Base-by-base conservation (phyloP, 2,888 invertebrate genomes). In the Oxycera nigricornis region DNA sequence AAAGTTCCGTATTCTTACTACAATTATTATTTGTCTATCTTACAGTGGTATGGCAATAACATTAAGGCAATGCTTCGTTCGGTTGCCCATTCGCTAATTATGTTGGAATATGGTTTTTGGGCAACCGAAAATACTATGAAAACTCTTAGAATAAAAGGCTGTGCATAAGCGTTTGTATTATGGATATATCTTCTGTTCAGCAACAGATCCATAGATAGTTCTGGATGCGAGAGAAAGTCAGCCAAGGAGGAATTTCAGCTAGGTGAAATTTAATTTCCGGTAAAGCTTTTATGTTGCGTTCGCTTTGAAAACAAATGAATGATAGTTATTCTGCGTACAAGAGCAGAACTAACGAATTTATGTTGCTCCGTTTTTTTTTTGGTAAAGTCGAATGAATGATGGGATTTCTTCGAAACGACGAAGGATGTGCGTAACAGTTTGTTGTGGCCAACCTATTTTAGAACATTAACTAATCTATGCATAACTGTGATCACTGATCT, bases 31-130 rank as follows among this genome's bases (percentile, higher is more conserved):
- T 30, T 55, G 31, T 26, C 52, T 70, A 70, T 70, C 70, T 70
- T 70, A 70, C 55, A 55, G 22, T 28, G 50, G 55, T 70, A 70
- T 70, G 55, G 55, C 70, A 70, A 52, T 52, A 52, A 20, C n/a
- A 30, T 68, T 70, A 26, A 65, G 65, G 65, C 65, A 65, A 65
- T 65, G 65, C 65, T 65, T 65, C 22, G 65, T 65, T 41, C 20
- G 39, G 14, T 31, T 61, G 28, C 17, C 61, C 31, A 61, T 55
- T 55, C 26, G 55, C 22, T 46, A 2, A 52, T 39, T 41, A 9
- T 39, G n/a, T 20, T 24, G 22, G 22, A 20, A 7, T 2, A 55
- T n/a, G 9, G 1, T 22, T 55, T 14, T 24, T 55, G 41, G 24
- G 41, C 39, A 41, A 28, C 59, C 59, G 59, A 59, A 59, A 59